Conservation (phyloP, 2,113 vertebrate genomes). For the Cynocephalus volans region DNA sequence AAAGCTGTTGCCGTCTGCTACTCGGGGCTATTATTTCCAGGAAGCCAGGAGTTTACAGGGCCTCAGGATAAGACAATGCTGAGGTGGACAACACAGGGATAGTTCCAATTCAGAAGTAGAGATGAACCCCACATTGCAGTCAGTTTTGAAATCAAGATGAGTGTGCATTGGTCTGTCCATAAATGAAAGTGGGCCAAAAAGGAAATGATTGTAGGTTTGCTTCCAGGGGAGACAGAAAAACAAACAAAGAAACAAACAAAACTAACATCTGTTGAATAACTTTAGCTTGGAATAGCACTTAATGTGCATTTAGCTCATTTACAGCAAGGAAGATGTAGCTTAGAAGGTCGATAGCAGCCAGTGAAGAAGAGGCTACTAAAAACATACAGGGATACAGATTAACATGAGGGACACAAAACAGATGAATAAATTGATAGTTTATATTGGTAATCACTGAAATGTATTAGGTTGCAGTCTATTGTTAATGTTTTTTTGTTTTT, state of each 20-base stretch:
- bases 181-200: neutral
- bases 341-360: neutral
- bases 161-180: neutral
- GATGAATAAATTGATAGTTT: neutral
- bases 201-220: neutral
- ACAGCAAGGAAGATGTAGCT: neutral
- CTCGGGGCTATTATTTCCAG: neutral
- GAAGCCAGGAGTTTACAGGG: neutral
- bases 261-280: neutral
- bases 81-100: neutral
- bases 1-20: neutral
- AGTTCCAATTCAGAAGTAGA: neutral
- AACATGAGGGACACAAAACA: neutral
- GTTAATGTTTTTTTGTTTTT: neutral
- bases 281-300: neutral
- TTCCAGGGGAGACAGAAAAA: neutral
- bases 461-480: neutral
- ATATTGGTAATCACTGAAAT: neutral
- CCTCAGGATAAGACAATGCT: neutral
- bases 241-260: conserved; percentile 1
- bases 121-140: neutral
- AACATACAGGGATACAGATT: neutral
- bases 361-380: neutral
- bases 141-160: neutral
- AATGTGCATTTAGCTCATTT: neutral